Evolutionary conservation across 2,888 invertebrate species (phyloP).

Genomic region (Pomacea canaliculata): DNA sequence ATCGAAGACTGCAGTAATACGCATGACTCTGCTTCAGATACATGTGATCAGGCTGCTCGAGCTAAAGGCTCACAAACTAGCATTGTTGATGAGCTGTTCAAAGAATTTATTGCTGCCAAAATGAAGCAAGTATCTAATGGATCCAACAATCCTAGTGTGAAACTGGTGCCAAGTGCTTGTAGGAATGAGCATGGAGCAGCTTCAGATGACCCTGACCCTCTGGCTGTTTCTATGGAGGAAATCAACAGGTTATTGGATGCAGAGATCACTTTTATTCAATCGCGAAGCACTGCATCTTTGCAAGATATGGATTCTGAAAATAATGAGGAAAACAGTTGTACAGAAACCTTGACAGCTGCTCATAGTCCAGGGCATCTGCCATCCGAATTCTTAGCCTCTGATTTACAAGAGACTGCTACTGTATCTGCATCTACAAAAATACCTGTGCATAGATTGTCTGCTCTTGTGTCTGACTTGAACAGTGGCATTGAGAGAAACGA

Average conservation of each 20-base stretch:
- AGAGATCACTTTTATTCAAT: slow-evolving; percentile 45
- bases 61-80: neutral
- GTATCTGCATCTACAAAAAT: too few species aligned
- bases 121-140: slow-evolving; percentile 41
- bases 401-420: neutral
- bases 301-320: neutral
- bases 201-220: slow-evolving; percentile 5
- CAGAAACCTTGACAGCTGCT: neutral
- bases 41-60: too few species aligned
- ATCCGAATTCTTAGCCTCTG: neutral
- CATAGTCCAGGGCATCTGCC: neutral
- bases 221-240: slow-evolving; percentile 47
- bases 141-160: slow-evolving; percentile 8
- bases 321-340: neutral
- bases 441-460: too few species aligned
- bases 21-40: too few species aligned
- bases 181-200: neutral
- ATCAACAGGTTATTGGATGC: slow-evolving; percentile 54
- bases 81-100: slow-evolving; percentile 59
- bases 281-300: slow-evolving; percentile 9
- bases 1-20: too few species aligned
- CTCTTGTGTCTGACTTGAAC: too few species aligned
- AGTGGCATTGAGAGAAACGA: too few species aligned
- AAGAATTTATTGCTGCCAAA: slow-evolving; percentile 55
- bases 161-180: slow-evolving; percentile 6